Evolutionary conservation across 1,140 invertebrate genomes (phyloP), one percentile per base, ranked within the genome.

Genomic region (Neotoxoptera formosana): DNA sequence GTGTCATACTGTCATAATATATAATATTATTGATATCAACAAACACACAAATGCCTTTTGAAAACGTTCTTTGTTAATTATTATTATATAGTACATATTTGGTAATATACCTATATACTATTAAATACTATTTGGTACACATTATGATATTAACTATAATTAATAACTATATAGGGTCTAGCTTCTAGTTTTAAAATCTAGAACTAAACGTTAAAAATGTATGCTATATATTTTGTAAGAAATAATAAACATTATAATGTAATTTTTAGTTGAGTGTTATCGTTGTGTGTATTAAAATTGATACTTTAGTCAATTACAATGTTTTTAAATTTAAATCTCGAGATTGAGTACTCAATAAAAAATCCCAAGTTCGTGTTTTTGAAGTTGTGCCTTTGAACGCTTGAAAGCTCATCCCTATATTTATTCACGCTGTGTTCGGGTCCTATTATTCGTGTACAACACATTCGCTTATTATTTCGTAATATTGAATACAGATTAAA

Each of bases 1-100:
- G 51, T 92, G 90, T 92, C 67, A 25, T 30, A 36, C n/a, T 51
- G 9, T 91, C 0, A 92, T 11, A 41, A 60, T 36, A 90, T 90
- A 53, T 41, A 14, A 2, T 51, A 41, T 36, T 84, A 84, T 25
- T 41, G 60, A 17, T 76, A 76, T 76, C n/a, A 34, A 67, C 23
- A 67, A 30, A 67, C 9, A n/a, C 60, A n/a, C 14, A n/a, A 76
- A 76, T 76, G 14, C 60, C 14, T 17, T 76, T 76, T 76, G 4
- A 76, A 76, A 76, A 76, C 1, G 11, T 76, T n/a, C 30, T n/a
- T n/a, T 76, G 6, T 76, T 76, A 30, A 30, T 67, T 67, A n/a
- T 30, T 67, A 67, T n/a, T 30, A 14, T n/a, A 14, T 67, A 2
- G 25, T 56, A 25, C 53, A 53, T 56, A 56, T 56, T 30, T 56